Percentiles rank a stretch among this genome's conserved stretches.
These are phyloP conservation scores for Oscheius sp. DNA, from an alignment of 2,888 invertebrate species.

Conservation along the genomic window DNA sequence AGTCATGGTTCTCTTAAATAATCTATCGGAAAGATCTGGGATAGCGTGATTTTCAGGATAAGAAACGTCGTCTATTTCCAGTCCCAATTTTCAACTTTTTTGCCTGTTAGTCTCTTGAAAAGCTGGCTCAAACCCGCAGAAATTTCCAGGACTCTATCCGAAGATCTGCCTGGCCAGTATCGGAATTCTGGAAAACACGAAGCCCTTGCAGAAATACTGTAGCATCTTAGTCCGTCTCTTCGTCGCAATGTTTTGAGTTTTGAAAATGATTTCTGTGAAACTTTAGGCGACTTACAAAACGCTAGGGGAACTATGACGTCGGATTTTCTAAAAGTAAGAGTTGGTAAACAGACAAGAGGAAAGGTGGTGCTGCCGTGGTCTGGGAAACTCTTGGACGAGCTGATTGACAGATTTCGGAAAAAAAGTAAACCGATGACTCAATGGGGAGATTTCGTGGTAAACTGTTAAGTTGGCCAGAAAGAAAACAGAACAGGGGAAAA, in stretches of 20 bases:
- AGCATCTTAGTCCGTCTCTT: no score
- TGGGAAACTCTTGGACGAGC: background rate
- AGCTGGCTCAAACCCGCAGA: no score
- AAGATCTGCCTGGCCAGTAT: no score
- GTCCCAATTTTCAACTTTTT: background rate
- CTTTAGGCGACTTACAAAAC: no score
- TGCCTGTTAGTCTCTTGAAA: no score
- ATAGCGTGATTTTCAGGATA: background rate
- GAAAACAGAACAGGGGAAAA: background rate
- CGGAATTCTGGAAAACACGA: no score
- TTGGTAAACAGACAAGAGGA: no score
- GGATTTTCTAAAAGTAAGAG: no score
- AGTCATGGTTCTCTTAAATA: background rate
- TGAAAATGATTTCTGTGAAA: no score
- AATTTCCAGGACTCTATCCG: no score
- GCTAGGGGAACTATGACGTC: background rate
- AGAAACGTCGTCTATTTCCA: background rate
- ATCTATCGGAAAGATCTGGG: slow-evolving; percentile 3
- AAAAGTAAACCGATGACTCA: background rate
- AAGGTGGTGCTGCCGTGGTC: background rate
- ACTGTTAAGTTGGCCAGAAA: background rate
- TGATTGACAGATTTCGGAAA: background rate
- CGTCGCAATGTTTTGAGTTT: no score
- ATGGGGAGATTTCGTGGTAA: background rate
- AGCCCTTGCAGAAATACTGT: no score